Base-by-base conservation (phyloP, 2,888 invertebrate genomes). In the Oscheius sp. region DNA sequence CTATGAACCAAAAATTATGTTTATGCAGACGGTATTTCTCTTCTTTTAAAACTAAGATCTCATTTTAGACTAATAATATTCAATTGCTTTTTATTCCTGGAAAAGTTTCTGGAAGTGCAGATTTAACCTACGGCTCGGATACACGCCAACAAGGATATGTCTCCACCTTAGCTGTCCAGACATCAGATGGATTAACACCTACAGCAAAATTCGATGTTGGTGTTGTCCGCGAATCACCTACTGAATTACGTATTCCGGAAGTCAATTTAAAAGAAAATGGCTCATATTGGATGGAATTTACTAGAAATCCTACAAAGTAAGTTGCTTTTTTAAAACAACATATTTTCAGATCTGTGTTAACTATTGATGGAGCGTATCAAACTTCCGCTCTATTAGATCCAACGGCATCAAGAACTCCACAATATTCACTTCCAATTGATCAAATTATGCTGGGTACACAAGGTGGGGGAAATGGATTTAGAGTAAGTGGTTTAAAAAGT, bases 1-100 rank as follows among this genome's bases (percentile, higher is more conserved):
- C 38, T 82, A 81, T 70, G 62, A 69, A 1, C 73, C 77, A 9
- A 65, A 61, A 17, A 78, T 78, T 17, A 75, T 73, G 14, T 73
- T 80, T 54, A 66, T 67, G 17, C 74, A 77, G 30, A 74, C 77
- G 65, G 68, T 68, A 24, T 14, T 17, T 20, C 26, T 32, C 28
- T 36, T 14, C 1, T 5, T 20, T 30, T 30, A 20, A 2, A n/a
- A 61, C 47, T 2, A 56, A 12, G 17, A 3, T n/a, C 4, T 38
- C 26, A 5, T 71, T 61, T 65, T 68, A 79, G 41, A 77, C 75
- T 62, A 95, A 94, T 0, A 93, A 95, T 87, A 91, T 97, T 74
- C 94, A 96, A 87, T 88, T 97, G 63, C 89, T 94, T 79, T 96
- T 98, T 89, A 90, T 97, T 74, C 95, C 96, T 8, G 79, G 78